Base-by-base conservation (phyloP, 2,888 invertebrate genomes). In the Caenorhabditis sp. region DNA sequence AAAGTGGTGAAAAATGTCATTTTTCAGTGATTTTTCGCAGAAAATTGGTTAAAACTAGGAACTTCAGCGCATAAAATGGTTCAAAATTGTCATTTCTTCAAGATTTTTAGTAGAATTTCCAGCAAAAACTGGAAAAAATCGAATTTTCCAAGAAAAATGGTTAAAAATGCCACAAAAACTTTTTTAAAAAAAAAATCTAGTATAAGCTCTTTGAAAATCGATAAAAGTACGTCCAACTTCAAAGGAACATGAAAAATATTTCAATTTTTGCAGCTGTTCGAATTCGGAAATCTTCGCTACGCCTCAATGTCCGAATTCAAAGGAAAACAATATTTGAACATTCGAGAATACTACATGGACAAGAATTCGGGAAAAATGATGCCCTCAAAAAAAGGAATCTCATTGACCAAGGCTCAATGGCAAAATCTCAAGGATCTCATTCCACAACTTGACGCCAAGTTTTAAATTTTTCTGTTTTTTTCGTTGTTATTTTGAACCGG, bases 321-420 rank as follows among this genome's bases (percentile, higher is more conserved):
- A 24, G 83, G 83, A 37, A 77, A 78, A 58, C 67, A 73, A 21
- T 75, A 76, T 62, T 66, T 85, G 54, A 81, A 85, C 58, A 83
- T 85, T 51, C 62, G 85, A 19, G 85, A 85, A 64, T 86, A 75
- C 69, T 85, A 86, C 78, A 64, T 66, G 19, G 84, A 86, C 58
- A 83, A 84, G 79, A 69, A 66, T 14, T 62, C 77, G 5, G 81
- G 81, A n/a, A 77, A 80, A 63, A 65, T 85, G 76, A 76, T 72
- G 69, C 85, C 85, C 37, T 79, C 83, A 14, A 81, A 82, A 69
- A 86, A 85, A 51, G 82, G 83, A 37, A 83, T 84, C 63, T 69
- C 78, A 17, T 59, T 84, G 24, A 73, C 58, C 31, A 65, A 62
- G 23, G 84, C 80, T 10, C 84, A 84, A 62, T 84, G 76, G 77